Conservation (phyloP, 2,888 invertebrate species). For the Tolmerus cingulatus region DNA sequence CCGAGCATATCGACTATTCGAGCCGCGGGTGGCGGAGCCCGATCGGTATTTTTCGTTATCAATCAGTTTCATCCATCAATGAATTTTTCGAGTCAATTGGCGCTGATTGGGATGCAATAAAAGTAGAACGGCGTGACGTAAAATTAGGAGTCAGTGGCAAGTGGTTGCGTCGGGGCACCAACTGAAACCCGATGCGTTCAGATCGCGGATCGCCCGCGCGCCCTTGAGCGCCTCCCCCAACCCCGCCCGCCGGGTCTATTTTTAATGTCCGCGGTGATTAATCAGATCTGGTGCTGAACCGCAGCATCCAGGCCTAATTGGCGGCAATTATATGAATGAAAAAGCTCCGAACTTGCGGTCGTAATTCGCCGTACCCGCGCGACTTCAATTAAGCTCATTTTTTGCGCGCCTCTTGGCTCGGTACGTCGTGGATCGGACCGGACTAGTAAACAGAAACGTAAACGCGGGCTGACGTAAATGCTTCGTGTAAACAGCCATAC, state of each 20-base stretch:
- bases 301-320: background rate
- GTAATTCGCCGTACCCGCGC: background rate
- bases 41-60: background rate
- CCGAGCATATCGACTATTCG: background rate
- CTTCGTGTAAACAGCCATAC: background rate
- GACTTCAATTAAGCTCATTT: background rate
- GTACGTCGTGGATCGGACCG: background rate
- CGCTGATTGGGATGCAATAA: background rate
- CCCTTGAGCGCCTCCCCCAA: background rate
- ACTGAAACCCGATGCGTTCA: background rate
- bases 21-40: background rate
- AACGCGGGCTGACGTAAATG: background rate
- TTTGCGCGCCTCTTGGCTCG: background rate
- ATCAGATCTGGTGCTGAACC: slow-evolving; percentile 9
- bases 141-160: background rate
- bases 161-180: background rate
- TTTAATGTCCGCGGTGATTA: background rate
- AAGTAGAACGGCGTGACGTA: background rate
- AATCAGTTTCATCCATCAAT: background rate
- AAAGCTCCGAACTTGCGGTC: background rate
- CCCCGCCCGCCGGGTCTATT: background rate
- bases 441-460: background rate
- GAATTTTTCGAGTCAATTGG: background rate
- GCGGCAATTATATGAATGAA: slow-evolving; percentile 16
- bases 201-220: background rate